Percentiles rank a stretch among this genome's conserved stretches.
Evolutionary conservation across 1,140 invertebrate species (phyloP).

Genomic region (Drosophila funebris): DNA sequence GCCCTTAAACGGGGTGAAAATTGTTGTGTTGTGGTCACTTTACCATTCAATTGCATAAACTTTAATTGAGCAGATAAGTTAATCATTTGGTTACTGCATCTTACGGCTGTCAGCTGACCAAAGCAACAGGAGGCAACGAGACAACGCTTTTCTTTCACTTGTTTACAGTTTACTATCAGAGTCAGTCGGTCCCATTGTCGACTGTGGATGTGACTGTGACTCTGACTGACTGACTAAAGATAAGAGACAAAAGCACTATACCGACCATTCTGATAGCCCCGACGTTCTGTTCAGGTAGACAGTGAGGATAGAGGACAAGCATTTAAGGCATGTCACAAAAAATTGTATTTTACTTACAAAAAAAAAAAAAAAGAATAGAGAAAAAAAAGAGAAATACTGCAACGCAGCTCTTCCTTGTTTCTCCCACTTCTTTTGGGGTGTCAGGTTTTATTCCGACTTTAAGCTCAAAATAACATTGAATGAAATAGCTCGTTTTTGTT

Average conservation of each 20-base stretch:
- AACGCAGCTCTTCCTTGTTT: neutral
- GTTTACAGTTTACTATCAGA: slow-evolving; percentile 29
- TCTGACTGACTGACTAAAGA: neutral
- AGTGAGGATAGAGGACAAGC: slow-evolving; percentile 41
- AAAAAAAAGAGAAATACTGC: too few relatives aligned
- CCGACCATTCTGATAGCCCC: slow-evolving; percentile 11
- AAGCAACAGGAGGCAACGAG: slow-evolving; percentile 34
- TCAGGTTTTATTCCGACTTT: slow-evolving; percentile 71
- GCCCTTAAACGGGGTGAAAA: slow-evolving; percentile 24
- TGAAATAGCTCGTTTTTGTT: slow-evolving; percentile 65
- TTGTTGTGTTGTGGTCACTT: slow-evolving; percentile 14
- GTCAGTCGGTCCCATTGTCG: neutral
- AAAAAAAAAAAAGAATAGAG: slow-evolving; percentile 1
- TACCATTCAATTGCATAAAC: slow-evolving; percentile 39
- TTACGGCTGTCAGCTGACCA: neutral
- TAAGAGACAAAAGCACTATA: slow-evolving; percentile 11
- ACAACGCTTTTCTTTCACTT: slow-evolving; percentile 28
- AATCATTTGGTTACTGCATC: slow-evolving; percentile 40
- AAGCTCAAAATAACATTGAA: slow-evolving; percentile 77
- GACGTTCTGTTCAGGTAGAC: slow-evolving; percentile 19
- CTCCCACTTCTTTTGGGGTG: slow-evolving; percentile 28
- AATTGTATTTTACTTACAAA: slow-evolving; percentile 63
- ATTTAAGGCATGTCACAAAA: slow-evolving; percentile 72
- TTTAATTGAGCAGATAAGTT: slow-evolving; percentile 52
- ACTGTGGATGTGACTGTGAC: neutral